phyloP scores from a whole-genome alignment of 2,113 vertebrate genomes.

The Tursiops truncatus region DNA sequence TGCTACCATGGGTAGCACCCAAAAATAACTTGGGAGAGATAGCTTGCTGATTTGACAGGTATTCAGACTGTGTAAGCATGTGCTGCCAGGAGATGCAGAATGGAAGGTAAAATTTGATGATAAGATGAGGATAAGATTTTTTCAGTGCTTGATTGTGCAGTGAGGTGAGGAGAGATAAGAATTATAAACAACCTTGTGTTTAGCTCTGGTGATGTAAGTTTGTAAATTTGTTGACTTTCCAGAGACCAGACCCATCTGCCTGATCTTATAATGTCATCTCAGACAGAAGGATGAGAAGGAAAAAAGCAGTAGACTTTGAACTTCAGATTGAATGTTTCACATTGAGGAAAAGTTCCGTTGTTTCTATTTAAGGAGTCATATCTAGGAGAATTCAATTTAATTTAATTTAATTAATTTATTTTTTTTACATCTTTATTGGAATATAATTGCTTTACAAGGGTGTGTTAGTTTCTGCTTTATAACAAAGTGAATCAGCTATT shows the following conservation, averaged over 20 bases:
- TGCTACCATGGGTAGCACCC: not conserved
- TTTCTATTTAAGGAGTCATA: not conserved
- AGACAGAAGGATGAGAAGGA: not conserved
- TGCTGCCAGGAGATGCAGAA: not conserved
- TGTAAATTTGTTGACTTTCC: not conserved
- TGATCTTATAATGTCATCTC: not conserved
- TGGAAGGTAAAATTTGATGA: not conserved
- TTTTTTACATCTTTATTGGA: too few species aligned
- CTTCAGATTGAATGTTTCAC: not conserved
- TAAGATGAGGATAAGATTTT: not conserved
- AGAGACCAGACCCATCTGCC: not conserved
- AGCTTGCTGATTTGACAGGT: not conserved
- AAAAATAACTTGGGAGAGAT: not conserved
- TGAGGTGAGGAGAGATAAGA: not conserved
- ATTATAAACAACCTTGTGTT: not conserved
- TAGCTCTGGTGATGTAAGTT: not conserved
- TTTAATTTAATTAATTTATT: not conserved
- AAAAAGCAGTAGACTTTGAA: not conserved
- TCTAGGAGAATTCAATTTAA: not conserved
- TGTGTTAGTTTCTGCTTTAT: too few species aligned
- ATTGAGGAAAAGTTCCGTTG: not conserved
- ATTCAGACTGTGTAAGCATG: not conserved
- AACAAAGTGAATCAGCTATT: too few species aligned
- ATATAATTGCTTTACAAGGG: too few species aligned
- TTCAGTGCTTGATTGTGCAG: not conserved